These are phyloP conservation scores for Tauraco erythrolophus DNA, from an alignment of 2,113 vertebrate species.

Conservation along the genomic window DNA sequence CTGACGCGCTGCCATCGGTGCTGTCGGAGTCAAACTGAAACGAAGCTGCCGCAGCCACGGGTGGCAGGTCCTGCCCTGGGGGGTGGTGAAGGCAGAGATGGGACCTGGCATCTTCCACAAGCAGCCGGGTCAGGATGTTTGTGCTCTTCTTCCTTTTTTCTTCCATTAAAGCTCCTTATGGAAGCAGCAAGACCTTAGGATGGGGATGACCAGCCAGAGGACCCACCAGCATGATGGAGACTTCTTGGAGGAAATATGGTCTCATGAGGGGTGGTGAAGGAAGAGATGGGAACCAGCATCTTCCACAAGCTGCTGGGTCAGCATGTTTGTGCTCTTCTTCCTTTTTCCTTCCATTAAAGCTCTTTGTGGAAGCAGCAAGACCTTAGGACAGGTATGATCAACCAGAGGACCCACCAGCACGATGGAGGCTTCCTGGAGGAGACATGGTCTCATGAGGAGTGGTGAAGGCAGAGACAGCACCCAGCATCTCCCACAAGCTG, in stretches of 20 bases:
- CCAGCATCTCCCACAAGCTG: no score
- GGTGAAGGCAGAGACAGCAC: no score
- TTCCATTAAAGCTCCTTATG: background rate
- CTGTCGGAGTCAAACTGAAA: background rate
- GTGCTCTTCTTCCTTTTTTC: background rate
- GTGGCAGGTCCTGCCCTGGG: background rate
- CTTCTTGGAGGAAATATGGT: background rate
- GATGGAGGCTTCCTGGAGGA: no score
- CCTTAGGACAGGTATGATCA: no score
- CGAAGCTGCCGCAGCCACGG: rapidly evolving
- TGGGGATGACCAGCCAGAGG: rapidly evolving
- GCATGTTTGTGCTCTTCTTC: no score
- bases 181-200: background rate
- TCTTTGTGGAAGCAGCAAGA: no score
- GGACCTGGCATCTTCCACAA: background rate
- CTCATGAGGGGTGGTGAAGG: no score
- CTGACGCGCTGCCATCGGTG: rapidly evolving
- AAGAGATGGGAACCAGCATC: no score
- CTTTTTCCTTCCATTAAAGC: no score
- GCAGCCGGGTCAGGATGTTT: rapidly evolving
- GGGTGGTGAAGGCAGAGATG: background rate
- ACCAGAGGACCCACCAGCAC: background rate
- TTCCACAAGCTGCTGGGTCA: no score
- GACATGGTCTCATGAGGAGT: no score
- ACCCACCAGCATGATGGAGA: no score